phyloP scores from a whole-genome alignment of 2,113 vertebrate genomes.

The Festucalex cinctus region DNA sequence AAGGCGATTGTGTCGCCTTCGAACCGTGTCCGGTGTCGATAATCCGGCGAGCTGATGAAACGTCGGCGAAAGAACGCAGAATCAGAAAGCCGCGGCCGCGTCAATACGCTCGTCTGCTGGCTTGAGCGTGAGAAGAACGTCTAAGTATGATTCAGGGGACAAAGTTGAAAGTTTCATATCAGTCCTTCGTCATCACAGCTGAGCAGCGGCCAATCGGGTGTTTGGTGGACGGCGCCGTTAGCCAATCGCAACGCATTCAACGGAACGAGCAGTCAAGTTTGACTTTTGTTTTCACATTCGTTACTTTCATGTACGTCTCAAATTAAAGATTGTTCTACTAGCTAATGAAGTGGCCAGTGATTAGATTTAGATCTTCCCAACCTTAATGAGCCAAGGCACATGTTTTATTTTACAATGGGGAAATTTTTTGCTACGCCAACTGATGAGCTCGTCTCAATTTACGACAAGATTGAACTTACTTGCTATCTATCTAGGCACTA shows the following conservation, averaged over 20 bases:
- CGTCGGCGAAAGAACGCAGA: conserved; percentile 20
- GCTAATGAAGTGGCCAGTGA: too few species aligned
- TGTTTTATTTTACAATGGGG: too few species aligned
- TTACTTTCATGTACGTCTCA: not conserved
- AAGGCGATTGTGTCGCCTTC: conserved; percentile 39
- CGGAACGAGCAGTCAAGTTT: conserved; percentile 20
- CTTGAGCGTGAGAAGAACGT: conserved; percentile 5
- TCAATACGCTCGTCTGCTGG: conserved; percentile 8
- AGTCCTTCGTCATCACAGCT: conserved; percentile 30
- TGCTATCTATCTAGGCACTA: too few species aligned
- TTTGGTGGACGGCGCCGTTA: conserved; percentile 9
- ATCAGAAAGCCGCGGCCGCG: not conserved
- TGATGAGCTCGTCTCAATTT: too few species aligned
- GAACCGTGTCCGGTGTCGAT: conserved; percentile 43
- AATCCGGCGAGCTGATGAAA: conserved; percentile 40
- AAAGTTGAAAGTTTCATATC: conserved; percentile 65
- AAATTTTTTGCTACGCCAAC: too few species aligned
- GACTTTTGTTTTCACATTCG: conserved; percentile 47
- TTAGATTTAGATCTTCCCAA: too few species aligned
- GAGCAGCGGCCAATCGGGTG: conserved; percentile 46
- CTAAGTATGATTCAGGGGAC: conserved; percentile 40
- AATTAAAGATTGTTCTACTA: too few species aligned
- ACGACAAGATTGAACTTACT: too few species aligned
- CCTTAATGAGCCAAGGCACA: too few species aligned
- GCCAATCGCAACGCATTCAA: conserved; percentile 38